Base-by-base conservation (phyloP, 2,113 vertebrate species). In the Corythoichthys intestinalis region DNA sequence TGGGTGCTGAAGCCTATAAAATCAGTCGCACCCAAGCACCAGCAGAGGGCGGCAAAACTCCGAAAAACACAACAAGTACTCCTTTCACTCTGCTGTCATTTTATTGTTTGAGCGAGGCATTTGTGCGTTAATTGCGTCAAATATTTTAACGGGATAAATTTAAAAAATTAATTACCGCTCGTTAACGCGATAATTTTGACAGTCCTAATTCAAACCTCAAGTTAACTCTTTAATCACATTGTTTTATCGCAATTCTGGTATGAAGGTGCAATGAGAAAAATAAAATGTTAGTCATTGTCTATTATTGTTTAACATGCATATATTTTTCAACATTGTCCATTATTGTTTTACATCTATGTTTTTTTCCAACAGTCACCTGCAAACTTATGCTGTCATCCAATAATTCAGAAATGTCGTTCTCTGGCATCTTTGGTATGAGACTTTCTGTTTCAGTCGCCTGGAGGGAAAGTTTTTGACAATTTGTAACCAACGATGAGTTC, bases 321-420 rank as follows among this genome's bases (percentile, higher is more conserved):
- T 39, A 46, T 12, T 28, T n/a, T 20, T 4, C 9, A 28, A 28
- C 20, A 28, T 9, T 11, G 10, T 20, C 39, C 15, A n/a, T 44
- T 28, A 63, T 61, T 10, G 4, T 47, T 47, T 44, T 28, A 28
- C 38, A 8, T 7, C 15, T 37, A 46, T 6, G 17, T 39, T 20
- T 12, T 28, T n/a, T 20, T 4, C 9, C 46, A 47, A 34, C 44
- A 48, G 12, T 72, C 69, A 86, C 87, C 78, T 86, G 80, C 10
- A 83, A 78, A 74, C 81, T 82, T 37, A 66, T 67, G 56, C 60
- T 78, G 53, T 85, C 78, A 2, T 86, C 85, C 38, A 64, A 68
- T 2, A 50, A 39, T 9, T 87, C 85, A 2, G 69, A 48, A 72
- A 60, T 2, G 17, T 89, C 86, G 8, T 11, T 64, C 2, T 73